Base-by-base conservation (phyloP, 1,140 invertebrate genomes). In the Papilio polyxenes region DNA sequence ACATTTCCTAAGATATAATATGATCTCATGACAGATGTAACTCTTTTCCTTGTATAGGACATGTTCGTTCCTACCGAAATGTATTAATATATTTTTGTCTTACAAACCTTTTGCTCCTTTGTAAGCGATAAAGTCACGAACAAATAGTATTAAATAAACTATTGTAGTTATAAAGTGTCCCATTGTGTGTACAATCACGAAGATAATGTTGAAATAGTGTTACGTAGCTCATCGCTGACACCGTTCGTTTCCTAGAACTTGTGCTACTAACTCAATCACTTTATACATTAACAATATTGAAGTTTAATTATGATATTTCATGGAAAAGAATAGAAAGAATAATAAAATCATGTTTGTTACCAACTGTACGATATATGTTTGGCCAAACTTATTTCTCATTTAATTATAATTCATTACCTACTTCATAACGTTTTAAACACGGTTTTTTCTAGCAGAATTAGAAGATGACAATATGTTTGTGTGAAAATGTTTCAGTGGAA, bases 181-280 rank as follows among this genome's bases (percentile, higher is more conserved):
- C 31, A 72, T 72, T 72, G 31, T 23, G 20, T 40, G 65, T 13
- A 37, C 65, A 72, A 40, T 72, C 2, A 72, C 65, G n/a, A 20
- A 62, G 65, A 72, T 7, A 37, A 72, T 72, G 65, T 72, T 72
- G 65, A 72, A 37, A 72, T 72, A 72, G 31, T 15, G 31, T 72
- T 72, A 72, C 65, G 31, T 72, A 72, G 62, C 20, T 31, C 65
- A 72, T 65, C 23, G 65, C 65, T 5, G 31, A 40, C 65, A 37
- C 65, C 65, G 65, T 69, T 69, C 65, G 15, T 69, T 69, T 69
- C 65, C 65, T 69, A 69, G 65, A 69, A 69, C 31, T 69, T 17
- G 65, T 69, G 65, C 31, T 13, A 65, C 20, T 69, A 69, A 37
- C 65, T 69, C 23, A 31, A 13, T 72, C 65, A 13, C 13, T 72